Conservation (phyloP, 1,140 invertebrate genomes). For the Pentalonia nigronervosa region DNA sequence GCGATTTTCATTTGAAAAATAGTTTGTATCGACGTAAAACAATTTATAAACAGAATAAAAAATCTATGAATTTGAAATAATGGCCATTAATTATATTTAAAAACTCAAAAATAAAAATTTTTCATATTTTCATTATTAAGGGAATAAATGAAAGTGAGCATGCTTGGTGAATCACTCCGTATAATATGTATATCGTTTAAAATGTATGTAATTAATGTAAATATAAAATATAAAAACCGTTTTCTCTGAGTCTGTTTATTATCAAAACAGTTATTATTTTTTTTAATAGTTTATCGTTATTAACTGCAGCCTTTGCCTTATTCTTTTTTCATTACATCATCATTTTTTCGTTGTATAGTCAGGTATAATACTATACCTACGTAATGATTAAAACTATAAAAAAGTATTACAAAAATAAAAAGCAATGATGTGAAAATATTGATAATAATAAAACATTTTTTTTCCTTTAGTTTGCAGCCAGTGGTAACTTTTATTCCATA, state of each 20-base stretch:
- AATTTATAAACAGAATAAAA: not conserved
- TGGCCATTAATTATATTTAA: not conserved
- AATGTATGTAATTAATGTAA: slow-evolving; percentile 4
- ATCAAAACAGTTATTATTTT: slow-evolving; percentile 11
- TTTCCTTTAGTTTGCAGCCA: not conserved
- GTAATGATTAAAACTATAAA: not conserved
- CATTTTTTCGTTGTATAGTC: not conserved
- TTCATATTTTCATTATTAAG: not conserved
- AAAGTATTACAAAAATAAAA: slow-evolving; percentile 26
- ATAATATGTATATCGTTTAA: not conserved
- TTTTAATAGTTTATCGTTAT: slow-evolving; percentile 1
- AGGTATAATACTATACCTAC: not conserved
- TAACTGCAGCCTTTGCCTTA: slow-evolving; percentile 2
- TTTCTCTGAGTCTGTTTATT: not conserved
- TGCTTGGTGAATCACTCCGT: not conserved
- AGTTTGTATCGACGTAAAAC: not conserved
- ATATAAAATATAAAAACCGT: slow-evolving; percentile 3
- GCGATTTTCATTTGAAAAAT: not conserved
- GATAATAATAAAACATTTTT: not conserved
- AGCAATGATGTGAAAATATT: slow-evolving; percentile 15
- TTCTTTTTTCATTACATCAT: slow-evolving; percentile 13
- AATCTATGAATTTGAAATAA: not conserved
- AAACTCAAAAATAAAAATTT: not conserved
- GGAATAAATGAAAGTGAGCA: not conserved
- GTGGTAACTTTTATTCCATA: not conserved